These are phyloP conservation scores for Drosophila picticornis DNA, from an alignment of 2,888 invertebrate species.

Conservation along the genomic window DNA sequence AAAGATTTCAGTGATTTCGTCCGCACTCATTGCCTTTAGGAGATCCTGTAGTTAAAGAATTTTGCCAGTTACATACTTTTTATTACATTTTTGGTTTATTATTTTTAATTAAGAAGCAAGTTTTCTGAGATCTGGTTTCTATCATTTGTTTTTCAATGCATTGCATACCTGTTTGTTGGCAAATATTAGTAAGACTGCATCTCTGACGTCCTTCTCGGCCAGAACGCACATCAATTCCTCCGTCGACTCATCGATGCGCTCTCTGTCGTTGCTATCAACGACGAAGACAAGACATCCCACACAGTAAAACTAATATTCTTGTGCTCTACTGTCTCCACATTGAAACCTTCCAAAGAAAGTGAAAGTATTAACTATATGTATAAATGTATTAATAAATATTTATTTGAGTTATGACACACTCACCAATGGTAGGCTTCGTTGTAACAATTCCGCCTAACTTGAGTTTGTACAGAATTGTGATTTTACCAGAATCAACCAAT, in stretches of 20 bases:
- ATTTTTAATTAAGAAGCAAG: too few relatives aligned
- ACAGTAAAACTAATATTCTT: constrained; percentile 99
- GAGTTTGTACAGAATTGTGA: constrained; percentile 99
- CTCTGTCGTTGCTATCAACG: constrained; percentile 99
- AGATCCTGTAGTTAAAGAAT: constrained; percentile 90
- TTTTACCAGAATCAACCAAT: constrained; percentile 99
- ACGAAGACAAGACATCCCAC: constrained; percentile 99
- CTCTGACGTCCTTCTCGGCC: constrained; percentile 99
- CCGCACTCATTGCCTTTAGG: constrained; percentile 99
- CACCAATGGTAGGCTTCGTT: constrained; percentile 99
- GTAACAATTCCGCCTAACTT: constrained; percentile 99
- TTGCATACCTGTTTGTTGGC: constrained; percentile 97
- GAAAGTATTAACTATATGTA: neutral
- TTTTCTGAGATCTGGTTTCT: neutral
- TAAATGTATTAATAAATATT: neutral
- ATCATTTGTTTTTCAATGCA: neutral
- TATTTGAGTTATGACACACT: constrained; percentile 20
- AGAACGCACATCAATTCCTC: constrained; percentile 99
- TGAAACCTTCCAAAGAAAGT: constrained; percentile 90
- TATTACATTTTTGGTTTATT: too few relatives aligned
- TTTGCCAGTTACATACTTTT: too few relatives aligned
- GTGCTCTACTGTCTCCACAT: constrained; percentile 99
- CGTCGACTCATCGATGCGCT: constrained; percentile 99
- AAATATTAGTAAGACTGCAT: constrained; percentile 99
- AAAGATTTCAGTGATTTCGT: constrained; percentile 99